These are phyloP conservation scores for Ennomos fuscantarius DNA, from an alignment of 2,888 invertebrate genomes.

Conservation along the genomic window DNA sequence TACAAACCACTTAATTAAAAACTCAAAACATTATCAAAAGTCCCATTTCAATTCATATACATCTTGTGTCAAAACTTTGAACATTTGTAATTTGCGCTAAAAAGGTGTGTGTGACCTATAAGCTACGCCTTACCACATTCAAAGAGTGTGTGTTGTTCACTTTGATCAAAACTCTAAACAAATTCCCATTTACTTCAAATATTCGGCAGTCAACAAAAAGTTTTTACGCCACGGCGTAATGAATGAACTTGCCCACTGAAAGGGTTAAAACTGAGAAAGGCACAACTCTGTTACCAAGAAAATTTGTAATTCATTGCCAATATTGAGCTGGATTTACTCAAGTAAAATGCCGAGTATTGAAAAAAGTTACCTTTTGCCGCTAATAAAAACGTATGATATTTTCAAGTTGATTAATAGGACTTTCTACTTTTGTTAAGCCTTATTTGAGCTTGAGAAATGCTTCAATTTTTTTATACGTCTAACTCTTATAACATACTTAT, in stretches of 20 bases:
- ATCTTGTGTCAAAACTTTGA: slow-evolving; percentile 7
- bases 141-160: slow-evolving; percentile 29
- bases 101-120: slow-evolving; percentile 16
- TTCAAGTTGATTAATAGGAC: slow-evolving; percentile 46
- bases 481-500: no score
- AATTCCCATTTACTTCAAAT: slow-evolving; percentile 61
- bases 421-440: slow-evolving; percentile 33
- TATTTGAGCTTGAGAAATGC: slow-evolving; percentile 9
- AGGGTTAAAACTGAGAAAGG: slow-evolving; percentile 68
- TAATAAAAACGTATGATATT: slow-evolving; percentile 60
- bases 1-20: not conserved
- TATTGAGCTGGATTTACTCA: slow-evolving; percentile 61
- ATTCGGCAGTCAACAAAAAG: slow-evolving; percentile 59
- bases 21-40: slow-evolving; percentile 2
- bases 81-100: slow-evolving; percentile 13
- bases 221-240: slow-evolving; percentile 61
- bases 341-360: slow-evolving; percentile 57
- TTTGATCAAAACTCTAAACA: slow-evolving; percentile 57
- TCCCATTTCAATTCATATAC: not conserved
- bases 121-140: slow-evolving; percentile 37
- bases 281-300: slow-evolving; percentile 67
- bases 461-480: slow-evolving; percentile 8
- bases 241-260: slow-evolving; percentile 70
- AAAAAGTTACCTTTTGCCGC: slow-evolving; percentile 54
- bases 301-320: slow-evolving; percentile 74